These are phyloP conservation scores for Palythoa caribaeorum DNA, from an alignment of 92 coral and sea anemone species.

Conservation along the genomic window DNA sequence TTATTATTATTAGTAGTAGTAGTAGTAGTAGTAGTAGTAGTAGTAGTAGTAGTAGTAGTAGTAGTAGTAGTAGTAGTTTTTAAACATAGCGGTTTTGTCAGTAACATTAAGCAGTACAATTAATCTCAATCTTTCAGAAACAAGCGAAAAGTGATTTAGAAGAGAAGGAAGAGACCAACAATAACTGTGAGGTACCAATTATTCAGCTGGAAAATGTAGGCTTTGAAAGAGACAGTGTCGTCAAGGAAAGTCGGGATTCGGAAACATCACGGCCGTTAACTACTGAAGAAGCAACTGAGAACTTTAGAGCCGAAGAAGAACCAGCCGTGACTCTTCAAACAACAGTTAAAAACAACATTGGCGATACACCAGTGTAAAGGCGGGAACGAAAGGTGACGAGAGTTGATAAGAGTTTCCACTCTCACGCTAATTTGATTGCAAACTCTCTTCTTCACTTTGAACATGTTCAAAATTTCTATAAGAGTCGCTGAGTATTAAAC, in stretches of 20 bases:
- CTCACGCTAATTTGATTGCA: too few species aligned
- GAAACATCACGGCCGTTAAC: conserved; percentile 15
- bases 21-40: too few species aligned
- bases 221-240: conserved; percentile 39
- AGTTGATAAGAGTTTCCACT: too few species aligned
- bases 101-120: too few species aligned
- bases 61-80: too few species aligned
- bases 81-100: background rate
- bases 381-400: too few species aligned
- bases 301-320: background rate
- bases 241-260: conserved; percentile 13
- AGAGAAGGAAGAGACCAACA: background rate
- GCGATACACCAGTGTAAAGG: conserved; percentile 6
- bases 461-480: too few species aligned
- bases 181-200: background rate
- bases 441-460: too few species aligned
- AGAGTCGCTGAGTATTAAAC: too few species aligned
- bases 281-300: background rate
- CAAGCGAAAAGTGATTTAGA: background rate
- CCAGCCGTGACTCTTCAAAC: background rate
- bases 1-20: too few species aligned
- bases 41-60: too few species aligned
- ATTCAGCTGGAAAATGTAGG: conserved; percentile 41
- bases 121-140: background rate
- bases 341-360: conserved; percentile 9